Base-by-base conservation (phyloP, 2,113 vertebrate genomes). In the Chionis minor region DNA sequence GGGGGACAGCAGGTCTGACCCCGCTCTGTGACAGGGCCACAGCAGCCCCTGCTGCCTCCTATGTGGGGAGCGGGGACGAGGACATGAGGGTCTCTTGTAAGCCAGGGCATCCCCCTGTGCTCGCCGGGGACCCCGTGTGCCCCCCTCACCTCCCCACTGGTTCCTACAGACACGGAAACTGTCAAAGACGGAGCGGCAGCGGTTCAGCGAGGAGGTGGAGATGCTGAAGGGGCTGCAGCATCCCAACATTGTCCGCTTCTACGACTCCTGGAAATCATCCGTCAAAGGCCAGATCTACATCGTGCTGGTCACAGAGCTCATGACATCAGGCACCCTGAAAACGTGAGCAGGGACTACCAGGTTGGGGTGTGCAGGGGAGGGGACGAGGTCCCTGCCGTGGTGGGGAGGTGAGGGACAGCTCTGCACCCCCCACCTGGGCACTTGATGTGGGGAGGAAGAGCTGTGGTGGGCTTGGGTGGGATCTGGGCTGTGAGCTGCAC, bases 201-300 rank as follows among this genome's bases (percentile, higher is more conserved):
- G 99, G 10, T 99, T 99, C 98, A 98, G 97, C 0, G 99, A 99
- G 97, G 99, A 99, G 96, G 99, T 99, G 96, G 99, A 99, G 97
- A 99, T 99, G 99, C 98, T 99, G 93, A 99, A 99, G 92, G 98
- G 97, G 17, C 98, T 99, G 78, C 99, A 99, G 97, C 99, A 99
- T 80, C 99, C 99, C 24, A 99, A 99, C 98, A 99, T 99, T 3
- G 99, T 99, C 38, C 99, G 99, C 42, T 99, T 99, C 98, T 99
- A 99, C 0, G 99, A 99, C 97, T 99, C 99, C 21, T 99, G 99
- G 99, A 99, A 99, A 95, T 98, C 98, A 0, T 98, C 97, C 1
- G 86, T 99, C 94, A 99, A 98, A 92, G 99, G 99, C 5, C 98
- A 99, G 94, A 98, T 99, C 95, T 99, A 98, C 98, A 99, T 99